A percentile compares a stretch with the other conserved stretches of the same genome.
phyloP scores from a whole-genome alignment of 1,140 invertebrate species.

The Cydia amplana region DNA sequence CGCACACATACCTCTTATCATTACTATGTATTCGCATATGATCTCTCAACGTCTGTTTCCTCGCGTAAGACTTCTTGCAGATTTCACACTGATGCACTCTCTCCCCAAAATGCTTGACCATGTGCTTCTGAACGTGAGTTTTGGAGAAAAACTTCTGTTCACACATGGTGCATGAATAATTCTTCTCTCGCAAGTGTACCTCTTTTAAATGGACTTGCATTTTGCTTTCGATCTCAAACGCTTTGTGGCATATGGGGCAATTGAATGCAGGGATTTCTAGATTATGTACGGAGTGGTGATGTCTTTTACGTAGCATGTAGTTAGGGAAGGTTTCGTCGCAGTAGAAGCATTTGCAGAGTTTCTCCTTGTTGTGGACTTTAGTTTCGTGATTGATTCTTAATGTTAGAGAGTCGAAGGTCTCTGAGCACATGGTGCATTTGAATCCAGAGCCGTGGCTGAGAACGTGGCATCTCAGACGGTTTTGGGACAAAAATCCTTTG shows the following conservation, averaged over 20 bases:
- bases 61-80: constrained; percentile 83
- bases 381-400: constrained; percentile 57
- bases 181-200: constrained; percentile 66
- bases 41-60: constrained; percentile 79
- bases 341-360: constrained; percentile 57
- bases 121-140: constrained; percentile 70
- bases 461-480: constrained; percentile 57
- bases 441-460: constrained; percentile 55
- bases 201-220: constrained; percentile 69
- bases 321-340: constrained; percentile 61
- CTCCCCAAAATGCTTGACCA: constrained; percentile 83
- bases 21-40: constrained; percentile 79
- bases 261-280: constrained; percentile 48
- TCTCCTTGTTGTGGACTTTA: constrained; percentile 53
- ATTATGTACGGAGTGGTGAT: constrained; percentile 56
- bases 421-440: constrained; percentile 52
- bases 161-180: constrained; percentile 64
- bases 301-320: constrained; percentile 57
- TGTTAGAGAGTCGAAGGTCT: constrained; percentile 58
- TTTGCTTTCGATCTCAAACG: constrained; percentile 61
- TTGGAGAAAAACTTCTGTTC: constrained; percentile 67
- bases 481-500: constrained; percentile 82
- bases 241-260: constrained; percentile 64
- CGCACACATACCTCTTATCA: constrained; percentile 57
- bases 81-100: constrained; percentile 84